Percentiles rank a stretch among this genome's conserved stretches.
phyloP scores from a whole-genome alignment of 2,888 invertebrate species.

The Sesia apiformis region DNA sequence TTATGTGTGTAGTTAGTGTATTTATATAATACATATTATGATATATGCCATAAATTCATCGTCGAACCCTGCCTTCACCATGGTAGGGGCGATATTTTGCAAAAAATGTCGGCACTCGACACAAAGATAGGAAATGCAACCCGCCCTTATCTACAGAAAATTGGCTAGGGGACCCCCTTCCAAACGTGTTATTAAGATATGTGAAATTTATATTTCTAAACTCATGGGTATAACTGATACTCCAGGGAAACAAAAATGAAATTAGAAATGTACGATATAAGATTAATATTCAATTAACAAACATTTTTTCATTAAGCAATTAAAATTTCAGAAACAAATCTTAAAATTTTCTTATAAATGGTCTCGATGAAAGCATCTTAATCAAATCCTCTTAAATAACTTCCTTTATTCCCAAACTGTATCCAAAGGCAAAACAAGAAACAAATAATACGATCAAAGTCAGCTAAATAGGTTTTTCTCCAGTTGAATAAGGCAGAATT shows the following conservation, averaged over 20 bases:
- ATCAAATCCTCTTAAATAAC: conserved; percentile 17
- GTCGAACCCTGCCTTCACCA: conserved; percentile 26
- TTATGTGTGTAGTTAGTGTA: no score
- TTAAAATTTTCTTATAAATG: conserved; percentile 1
- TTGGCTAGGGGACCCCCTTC: conserved; percentile 48
- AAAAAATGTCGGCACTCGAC: conserved; percentile 63
- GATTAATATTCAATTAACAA: no score
- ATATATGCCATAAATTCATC: conserved; percentile 42
- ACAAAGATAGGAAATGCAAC: conserved; percentile 64
- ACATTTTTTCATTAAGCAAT: background rate
- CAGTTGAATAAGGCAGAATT: conserved; percentile 20
- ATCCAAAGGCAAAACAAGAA: conserved; percentile 52
- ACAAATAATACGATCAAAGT: conserved; percentile 69
- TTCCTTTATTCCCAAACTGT: conserved; percentile 24
- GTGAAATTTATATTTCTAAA: no score
- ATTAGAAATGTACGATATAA: no score
- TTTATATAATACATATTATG: no score
- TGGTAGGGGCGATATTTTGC: conserved; percentile 47
- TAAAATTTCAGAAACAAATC: background rate
- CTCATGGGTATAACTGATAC: no score
- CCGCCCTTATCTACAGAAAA: conserved; percentile 62
- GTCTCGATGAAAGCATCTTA: conserved; percentile 3
- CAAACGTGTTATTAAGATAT: background rate
- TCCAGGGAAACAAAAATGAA: no score
- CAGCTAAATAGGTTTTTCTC: conserved; percentile 70